Conservation (phyloP, 2,113 vertebrate genomes). For the Isichthys henryi region DNA sequence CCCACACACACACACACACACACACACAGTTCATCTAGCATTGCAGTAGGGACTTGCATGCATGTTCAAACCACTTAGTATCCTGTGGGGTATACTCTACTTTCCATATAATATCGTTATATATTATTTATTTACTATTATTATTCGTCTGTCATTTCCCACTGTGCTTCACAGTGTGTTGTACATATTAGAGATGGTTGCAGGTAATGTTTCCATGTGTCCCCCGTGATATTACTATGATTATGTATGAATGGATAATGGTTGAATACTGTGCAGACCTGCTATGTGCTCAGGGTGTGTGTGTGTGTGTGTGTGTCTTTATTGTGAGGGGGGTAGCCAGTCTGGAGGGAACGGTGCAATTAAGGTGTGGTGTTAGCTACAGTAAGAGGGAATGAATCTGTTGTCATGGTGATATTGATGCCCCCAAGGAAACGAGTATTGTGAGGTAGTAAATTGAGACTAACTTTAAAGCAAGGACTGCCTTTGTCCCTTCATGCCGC, state of each 20-base stretch:
- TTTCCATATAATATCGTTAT: not conserved
- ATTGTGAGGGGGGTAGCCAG: not conserved
- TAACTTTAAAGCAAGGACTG: not conserved
- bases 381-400: not conserved
- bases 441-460: conserved; percentile 6
- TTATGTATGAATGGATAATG: not conserved
- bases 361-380: conserved; percentile 6
- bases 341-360: conserved; percentile 3
- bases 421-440: conserved; percentile 3
- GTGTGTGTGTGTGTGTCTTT: not conserved
- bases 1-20: not conserved
- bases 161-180: not conserved
- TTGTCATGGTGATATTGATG: conserved; percentile 17
- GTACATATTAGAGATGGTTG: not conserved
- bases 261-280: not conserved
- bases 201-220: not conserved
- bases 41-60: not conserved
- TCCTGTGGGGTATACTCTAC: not conserved
- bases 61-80: not conserved
- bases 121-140: not conserved
- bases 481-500: not conserved
- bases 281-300: not conserved
- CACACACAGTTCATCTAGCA: not conserved
- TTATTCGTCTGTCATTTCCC: not conserved
- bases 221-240: not conserved